Percentiles rank a stretch among this genome's conserved stretches.
These are phyloP conservation scores for Urosaurus nigricauda DNA, from an alignment of 2,797 vertebrate genomes.

Conservation along the genomic window DNA sequence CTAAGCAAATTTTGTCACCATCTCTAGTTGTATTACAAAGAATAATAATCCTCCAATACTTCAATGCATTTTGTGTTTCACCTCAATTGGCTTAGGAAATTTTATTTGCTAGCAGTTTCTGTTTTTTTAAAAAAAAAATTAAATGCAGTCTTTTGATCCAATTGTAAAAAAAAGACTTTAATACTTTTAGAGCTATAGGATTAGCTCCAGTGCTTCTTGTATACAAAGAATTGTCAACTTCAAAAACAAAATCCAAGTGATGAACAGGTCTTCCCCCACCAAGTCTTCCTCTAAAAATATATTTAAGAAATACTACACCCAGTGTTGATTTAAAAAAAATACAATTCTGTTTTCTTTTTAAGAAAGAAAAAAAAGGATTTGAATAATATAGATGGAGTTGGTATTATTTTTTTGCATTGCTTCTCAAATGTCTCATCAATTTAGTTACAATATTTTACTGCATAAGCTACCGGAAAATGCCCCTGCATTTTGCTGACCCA, in stretches of 20 bases:
- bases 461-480: constrained; percentile 6
- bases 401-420: constrained; percentile 16
- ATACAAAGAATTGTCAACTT: constrained; percentile 57
- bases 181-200: constrained; percentile 53
- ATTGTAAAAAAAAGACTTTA: constrained; percentile 55
- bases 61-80: background rate
- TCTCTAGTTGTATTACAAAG: background rate
- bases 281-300: constrained; percentile 41
- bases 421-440: constrained; percentile 38
- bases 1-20: background rate
- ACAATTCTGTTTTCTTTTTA: constrained; percentile 14
- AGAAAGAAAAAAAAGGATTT: constrained; percentile 36
- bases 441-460: constrained; percentile 36
- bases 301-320: constrained; percentile 14
- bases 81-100: constrained; percentile 29
- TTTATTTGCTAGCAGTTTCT: constrained; percentile 52
- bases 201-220: constrained; percentile 49
- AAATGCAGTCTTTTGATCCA: constrained; percentile 51
- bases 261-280: background rate
- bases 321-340: constrained; percentile 28
- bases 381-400: background rate
- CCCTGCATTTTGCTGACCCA: constrained; percentile 11
- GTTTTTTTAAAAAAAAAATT: too few species aligned
- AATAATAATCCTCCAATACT: background rate
- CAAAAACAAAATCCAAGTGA: constrained; percentile 53